A percentile compares a stretch with the other conserved stretches of the same genome.
Evolutionary conservation across 2,888 invertebrate genomes (phyloP).

Genomic region (Tuberolachnus salignus): DNA sequence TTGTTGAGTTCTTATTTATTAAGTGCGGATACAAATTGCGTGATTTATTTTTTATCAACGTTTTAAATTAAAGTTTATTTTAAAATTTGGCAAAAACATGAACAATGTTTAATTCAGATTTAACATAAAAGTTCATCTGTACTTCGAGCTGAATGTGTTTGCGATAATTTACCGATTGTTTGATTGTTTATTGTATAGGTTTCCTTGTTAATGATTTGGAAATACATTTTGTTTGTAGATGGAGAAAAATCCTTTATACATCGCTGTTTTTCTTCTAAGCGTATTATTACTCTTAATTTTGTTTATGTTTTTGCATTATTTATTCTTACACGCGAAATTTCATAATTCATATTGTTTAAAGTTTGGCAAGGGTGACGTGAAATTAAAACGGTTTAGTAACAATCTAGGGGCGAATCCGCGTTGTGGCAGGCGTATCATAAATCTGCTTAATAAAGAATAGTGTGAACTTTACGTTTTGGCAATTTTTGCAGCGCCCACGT

Average conservation of each 20-base stretch:
- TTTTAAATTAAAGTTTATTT: too few relatives aligned
- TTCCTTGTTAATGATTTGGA: neutral
- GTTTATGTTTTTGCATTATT: neutral
- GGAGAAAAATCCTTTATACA: neutral
- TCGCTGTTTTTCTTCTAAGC: neutral
- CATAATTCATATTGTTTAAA: conserved; percentile 12
- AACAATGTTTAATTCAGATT: too few relatives aligned
- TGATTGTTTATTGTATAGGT: too few relatives aligned
- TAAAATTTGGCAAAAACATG: too few relatives aligned
- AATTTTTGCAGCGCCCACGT: conserved; percentile 12
- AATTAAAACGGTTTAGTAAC: conserved; percentile 15
- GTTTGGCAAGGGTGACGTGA: neutral
- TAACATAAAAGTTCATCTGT: too few relatives aligned
- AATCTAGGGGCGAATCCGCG: neutral
- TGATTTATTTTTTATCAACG: too few relatives aligned
- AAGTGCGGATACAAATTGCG: too few relatives aligned
- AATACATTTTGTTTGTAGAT: neutral
- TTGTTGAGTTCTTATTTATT: too few relatives aligned
- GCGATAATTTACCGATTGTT: too few relatives aligned
- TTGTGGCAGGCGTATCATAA: neutral
- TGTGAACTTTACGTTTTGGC: neutral
- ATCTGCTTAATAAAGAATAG: conserved; percentile 16
- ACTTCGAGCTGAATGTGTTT: too few relatives aligned
- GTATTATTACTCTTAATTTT: neutral
- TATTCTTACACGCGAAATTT: neutral